phyloP scores from a whole-genome alignment of 35 echinoderm and acorn worm genomes.

The Strongylocentrotus purpuratus region DNA sequence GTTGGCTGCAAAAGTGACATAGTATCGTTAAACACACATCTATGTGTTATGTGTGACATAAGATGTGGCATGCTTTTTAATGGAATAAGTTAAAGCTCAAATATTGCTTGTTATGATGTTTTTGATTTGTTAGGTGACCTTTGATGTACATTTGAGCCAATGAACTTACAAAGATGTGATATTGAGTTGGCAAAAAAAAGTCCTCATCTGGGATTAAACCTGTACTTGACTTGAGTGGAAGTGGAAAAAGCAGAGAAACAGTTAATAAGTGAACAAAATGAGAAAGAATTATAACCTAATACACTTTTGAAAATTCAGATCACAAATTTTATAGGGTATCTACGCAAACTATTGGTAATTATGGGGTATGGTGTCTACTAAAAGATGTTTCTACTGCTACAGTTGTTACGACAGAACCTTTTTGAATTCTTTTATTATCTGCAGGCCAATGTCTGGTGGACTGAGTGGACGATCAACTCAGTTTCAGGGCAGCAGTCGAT shows the following conservation, averaged over 20 bases:
- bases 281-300: no score
- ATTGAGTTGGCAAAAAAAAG: no score
- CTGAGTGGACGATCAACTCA: conserved; percentile 29
- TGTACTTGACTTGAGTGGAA: no score
- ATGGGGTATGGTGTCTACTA: neutral
- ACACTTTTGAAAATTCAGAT: neutral
- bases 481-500: conserved; percentile 9
- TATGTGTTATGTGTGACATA: neutral
- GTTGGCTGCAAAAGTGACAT: no score
- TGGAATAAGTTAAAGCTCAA: neutral
- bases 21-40: neutral
- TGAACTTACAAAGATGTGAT: no score
- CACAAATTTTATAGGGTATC: neutral
- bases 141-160: no score
- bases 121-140: neutral
- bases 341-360: neutral
- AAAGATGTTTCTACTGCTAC: neutral
- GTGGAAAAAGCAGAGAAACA: no score
- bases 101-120: neutral
- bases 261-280: no score
- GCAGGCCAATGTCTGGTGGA: conserved; percentile 51
- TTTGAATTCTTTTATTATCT: neutral
- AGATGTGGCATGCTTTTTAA: neutral
- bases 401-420: neutral
- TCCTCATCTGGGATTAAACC: no score